phyloP scores from a whole-genome alignment of 2,888 invertebrate genomes.

The Athalia cordata region DNA sequence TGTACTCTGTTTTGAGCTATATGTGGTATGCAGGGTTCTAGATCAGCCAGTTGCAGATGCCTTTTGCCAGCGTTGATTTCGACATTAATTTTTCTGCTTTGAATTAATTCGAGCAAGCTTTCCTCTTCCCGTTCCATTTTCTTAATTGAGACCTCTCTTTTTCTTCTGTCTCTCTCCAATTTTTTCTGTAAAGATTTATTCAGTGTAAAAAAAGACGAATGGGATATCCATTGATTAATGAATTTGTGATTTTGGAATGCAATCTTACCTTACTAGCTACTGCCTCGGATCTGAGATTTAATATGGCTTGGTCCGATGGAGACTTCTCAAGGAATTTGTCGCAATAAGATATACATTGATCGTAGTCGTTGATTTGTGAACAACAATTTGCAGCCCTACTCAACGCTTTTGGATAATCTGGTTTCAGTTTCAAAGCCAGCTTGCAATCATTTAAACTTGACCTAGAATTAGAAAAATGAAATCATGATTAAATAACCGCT shows the following conservation, averaged over 20 bases:
- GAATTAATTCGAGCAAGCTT: constrained; percentile 72
- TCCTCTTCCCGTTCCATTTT: constrained; percentile 73
- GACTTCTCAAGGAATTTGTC: constrained; percentile 79
- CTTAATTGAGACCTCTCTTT: constrained; percentile 73
- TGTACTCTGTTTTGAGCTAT: constrained; percentile 80
- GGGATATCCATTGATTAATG: neutral
- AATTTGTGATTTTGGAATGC: neutral
- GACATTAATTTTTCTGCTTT: constrained; percentile 71
- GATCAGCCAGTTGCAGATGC: constrained; percentile 73
- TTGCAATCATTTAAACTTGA: constrained; percentile 89
- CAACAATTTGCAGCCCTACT: constrained; percentile 86
- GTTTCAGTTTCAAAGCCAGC: constrained; percentile 84
- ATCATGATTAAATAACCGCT: neutral
- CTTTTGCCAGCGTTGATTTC: constrained; percentile 74
- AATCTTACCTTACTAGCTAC: constrained; percentile 73
- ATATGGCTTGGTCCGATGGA: constrained; percentile 76
- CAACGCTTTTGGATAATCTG: constrained; percentile 86
- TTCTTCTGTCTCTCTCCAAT: constrained; percentile 76
- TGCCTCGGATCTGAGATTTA: constrained; percentile 76
- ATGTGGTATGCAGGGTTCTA: constrained; percentile 81
- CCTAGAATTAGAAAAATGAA: constrained; percentile 66
- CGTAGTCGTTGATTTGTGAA: constrained; percentile 79
- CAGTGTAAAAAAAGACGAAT: too few species aligned
- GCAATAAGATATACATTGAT: constrained; percentile 84
- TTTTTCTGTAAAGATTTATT: constrained; percentile 69